A percentile compares a stretch with the other conserved stretches of the same genome.
These are phyloP conservation scores for Champsocephalus esox DNA, from an alignment of 2,797 vertebrate genomes.

Conservation along the genomic window DNA sequence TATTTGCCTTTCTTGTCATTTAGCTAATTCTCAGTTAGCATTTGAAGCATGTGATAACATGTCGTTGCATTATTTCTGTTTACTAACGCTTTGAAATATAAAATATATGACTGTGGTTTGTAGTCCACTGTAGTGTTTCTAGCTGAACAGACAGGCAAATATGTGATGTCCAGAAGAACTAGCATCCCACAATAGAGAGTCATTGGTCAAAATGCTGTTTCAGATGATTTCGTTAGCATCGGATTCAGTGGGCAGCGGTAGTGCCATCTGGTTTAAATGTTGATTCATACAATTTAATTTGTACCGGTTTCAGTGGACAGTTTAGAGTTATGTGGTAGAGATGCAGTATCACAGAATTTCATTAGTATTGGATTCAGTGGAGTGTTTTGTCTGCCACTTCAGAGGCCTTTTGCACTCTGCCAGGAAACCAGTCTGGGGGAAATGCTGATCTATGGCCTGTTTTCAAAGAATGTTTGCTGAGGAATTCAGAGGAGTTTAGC, in stretches of 20 bases:
- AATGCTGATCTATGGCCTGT: slow-evolving; percentile 27
- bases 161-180: background rate
- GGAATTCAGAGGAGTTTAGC: slow-evolving; percentile 20
- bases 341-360: slow-evolving; percentile 35
- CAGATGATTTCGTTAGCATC: slow-evolving; percentile 50
- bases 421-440: slow-evolving; percentile 17
- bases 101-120: background rate
- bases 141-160: background rate
- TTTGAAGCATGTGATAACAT: background rate
- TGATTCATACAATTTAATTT: slow-evolving; percentile 56
- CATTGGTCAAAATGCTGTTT: slow-evolving; percentile 34
- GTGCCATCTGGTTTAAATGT: slow-evolving; percentile 34
- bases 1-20: background rate
- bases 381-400: slow-evolving; percentile 35
- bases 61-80: background rate
- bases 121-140: background rate
- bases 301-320: slow-evolving; percentile 37
- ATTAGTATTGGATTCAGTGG: slow-evolving; percentile 55
- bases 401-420: slow-evolving; percentile 20
- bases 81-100: background rate
- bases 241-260: slow-evolving; percentile 30
- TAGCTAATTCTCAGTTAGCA: no score
- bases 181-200: slow-evolving; percentile 15
- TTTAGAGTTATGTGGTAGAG: slow-evolving; percentile 44
- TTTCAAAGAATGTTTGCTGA: slow-evolving; percentile 22